Evolutionary conservation across 2,797 vertebrate species (phyloP).

Genomic region (Apodemus agrarius): DNA sequence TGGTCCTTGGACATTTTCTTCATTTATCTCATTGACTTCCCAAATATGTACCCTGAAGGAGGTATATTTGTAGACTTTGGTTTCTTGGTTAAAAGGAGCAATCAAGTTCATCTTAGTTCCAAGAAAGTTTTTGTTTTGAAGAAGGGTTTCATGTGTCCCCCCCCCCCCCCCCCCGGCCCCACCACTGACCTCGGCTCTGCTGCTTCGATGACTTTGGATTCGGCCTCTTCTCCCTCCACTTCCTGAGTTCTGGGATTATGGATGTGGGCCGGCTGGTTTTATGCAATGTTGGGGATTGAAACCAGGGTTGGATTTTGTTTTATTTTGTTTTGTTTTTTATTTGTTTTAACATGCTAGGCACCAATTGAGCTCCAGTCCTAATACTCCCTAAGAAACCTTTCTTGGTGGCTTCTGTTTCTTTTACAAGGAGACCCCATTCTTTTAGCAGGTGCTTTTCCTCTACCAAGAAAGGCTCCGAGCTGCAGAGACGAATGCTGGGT

Average conservation of each 20-base stretch:
- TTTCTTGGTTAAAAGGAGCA: conserved; percentile 16
- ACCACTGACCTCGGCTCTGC: not conserved
- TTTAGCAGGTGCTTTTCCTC: conserved; percentile 1
- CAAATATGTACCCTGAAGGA: conserved; percentile 20
- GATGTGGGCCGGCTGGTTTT: not conserved
- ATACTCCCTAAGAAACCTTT: not conserved
- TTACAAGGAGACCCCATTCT: not conserved
- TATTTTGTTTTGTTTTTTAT: not conserved
- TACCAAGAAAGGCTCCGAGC: not conserved
- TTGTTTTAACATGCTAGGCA: not conserved
- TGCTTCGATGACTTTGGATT: not conserved
- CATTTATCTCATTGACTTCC: conserved; percentile 61
- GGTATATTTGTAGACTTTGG: conserved; percentile 35
- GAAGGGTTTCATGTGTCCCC: not conserved
- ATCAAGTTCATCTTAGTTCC: conserved; percentile 14
- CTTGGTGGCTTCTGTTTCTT: not conserved
- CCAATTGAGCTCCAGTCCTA: not conserved
- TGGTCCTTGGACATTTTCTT: conserved; percentile 53
- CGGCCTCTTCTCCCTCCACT: not conserved
- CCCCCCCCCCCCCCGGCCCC: too few species aligned
- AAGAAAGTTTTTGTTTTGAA: conserved; percentile 4
- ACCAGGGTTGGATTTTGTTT: not conserved
- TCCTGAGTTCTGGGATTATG: not conserved
- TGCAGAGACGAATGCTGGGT: not conserved
- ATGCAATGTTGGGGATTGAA: not conserved